These are phyloP conservation scores for Eclectus roratus DNA, from an alignment of 2,113 vertebrate genomes.

Conservation along the genomic window DNA sequence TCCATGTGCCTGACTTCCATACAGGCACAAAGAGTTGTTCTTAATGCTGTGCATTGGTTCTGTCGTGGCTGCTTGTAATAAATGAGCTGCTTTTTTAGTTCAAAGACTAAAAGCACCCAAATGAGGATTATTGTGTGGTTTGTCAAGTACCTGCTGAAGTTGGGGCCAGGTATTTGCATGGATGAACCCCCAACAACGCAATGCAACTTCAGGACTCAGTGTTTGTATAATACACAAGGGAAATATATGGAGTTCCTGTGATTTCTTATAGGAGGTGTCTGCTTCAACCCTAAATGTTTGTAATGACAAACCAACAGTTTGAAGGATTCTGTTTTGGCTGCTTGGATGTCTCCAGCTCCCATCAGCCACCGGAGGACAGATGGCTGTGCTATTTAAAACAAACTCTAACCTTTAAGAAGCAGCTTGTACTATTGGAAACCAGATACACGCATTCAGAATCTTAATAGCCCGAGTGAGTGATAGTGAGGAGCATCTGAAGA, in stretches of 20 bases:
- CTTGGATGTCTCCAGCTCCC: constrained; percentile 36
- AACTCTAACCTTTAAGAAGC: constrained; percentile 68
- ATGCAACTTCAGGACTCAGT: background rate
- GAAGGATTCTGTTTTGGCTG: constrained; percentile 52
- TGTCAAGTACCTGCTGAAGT: background rate
- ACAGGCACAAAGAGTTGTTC: background rate
- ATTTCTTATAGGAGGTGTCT: background rate
- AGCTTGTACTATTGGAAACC: constrained; percentile 64
- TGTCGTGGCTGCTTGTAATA: background rate
- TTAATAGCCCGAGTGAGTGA: background rate
- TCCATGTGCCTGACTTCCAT: fast-evolving
- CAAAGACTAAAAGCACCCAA: background rate
- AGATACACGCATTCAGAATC: constrained; percentile 13
- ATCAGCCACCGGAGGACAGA: constrained; percentile 56
- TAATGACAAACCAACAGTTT: constrained; percentile 3
- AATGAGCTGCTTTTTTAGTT: background rate
- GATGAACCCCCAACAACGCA: background rate
- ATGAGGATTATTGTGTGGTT: background rate
- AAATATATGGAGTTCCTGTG: background rate
- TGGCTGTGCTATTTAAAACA: constrained; percentile 73
- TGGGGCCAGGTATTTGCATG: background rate
- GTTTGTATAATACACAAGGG: background rate
- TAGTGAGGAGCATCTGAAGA: background rate
- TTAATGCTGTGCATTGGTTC: background rate
- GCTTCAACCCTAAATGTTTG: background rate